Evolutionary conservation across 2,888 invertebrate species (phyloP).

Genomic region (Chydorus sphaericus): DNA sequence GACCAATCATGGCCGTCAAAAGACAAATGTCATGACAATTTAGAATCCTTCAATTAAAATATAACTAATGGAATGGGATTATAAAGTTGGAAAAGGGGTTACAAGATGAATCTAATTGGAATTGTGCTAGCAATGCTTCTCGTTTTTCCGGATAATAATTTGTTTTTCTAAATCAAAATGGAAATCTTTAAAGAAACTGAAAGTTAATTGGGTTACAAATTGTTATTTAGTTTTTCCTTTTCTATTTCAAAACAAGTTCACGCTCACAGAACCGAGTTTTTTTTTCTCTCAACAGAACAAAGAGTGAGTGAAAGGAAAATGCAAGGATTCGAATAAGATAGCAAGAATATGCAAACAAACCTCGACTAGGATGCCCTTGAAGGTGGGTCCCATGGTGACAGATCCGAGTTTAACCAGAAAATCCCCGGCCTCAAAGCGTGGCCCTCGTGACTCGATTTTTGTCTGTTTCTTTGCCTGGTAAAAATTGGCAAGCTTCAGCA

Average conservation of each 20-base stretch:
- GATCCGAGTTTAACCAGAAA: constrained; percentile 87
- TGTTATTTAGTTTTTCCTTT: not conserved
- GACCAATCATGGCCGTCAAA: too few relatives aligned
- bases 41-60: too few relatives aligned
- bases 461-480: constrained; percentile 76
- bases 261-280: not conserved
- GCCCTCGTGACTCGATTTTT: constrained; percentile 47
- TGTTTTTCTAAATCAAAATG: too few relatives aligned
- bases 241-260: not conserved
- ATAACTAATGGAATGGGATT: too few relatives aligned
- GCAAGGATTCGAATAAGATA: not conserved
- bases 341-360: constrained; percentile 32
- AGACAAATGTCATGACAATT: too few relatives aligned
- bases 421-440: constrained; percentile 48
- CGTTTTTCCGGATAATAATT: too few relatives aligned
- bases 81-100: too few relatives aligned
- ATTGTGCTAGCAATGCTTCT: too few relatives aligned
- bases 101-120: too few relatives aligned
- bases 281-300: not conserved
- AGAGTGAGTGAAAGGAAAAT: not conserved
- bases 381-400: constrained; percentile 80
- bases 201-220: too few relatives aligned
- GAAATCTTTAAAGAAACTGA: too few relatives aligned
- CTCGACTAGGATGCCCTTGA: constrained; percentile 85
- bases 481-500: constrained; percentile 74